Evolutionary conservation across 2,797 vertebrate species (phyloP).

Genomic region (Rhynchotus rufescens): DNA sequence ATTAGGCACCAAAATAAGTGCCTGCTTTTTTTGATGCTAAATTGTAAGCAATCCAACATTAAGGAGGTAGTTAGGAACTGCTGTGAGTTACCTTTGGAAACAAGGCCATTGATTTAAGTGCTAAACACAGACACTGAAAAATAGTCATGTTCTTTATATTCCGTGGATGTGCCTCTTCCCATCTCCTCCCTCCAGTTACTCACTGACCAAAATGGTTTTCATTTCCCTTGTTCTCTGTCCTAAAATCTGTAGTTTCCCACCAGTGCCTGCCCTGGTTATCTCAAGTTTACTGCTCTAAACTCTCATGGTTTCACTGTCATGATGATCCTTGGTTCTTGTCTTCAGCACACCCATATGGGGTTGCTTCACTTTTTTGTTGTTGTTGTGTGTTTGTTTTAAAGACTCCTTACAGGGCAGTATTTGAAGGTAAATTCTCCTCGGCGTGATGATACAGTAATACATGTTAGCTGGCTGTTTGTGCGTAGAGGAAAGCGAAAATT

Average conservation of each 20-base stretch:
- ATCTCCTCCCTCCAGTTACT: slow-evolving; percentile 30
- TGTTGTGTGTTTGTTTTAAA: background rate
- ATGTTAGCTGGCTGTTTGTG: background rate
- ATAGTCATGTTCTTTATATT: slow-evolving; percentile 7
- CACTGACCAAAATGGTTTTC: slow-evolving; percentile 5
- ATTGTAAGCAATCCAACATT: background rate
- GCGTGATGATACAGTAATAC: background rate
- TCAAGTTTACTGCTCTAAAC: slow-evolving; percentile 44
- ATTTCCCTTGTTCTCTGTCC: background rate
- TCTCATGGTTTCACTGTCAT: background rate
- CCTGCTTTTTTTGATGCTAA: slow-evolving; percentile 29
- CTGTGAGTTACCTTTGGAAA: slow-evolving; percentile 36
- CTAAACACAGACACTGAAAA: slow-evolving; percentile 47
- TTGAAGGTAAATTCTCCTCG: background rate
- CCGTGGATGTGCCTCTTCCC: slow-evolving; percentile 5
- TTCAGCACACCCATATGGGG: background rate
- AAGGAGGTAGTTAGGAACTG: slow-evolving; percentile 26
- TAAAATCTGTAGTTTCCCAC: background rate
- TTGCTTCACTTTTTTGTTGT: background rate
- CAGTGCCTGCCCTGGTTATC: slow-evolving; percentile 7
- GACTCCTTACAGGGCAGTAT: background rate
- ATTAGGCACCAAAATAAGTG: slow-evolving; percentile 48
- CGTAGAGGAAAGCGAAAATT: background rate
- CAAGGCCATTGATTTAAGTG: slow-evolving; percentile 48
- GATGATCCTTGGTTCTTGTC: slow-evolving; percentile 2